These are phyloP conservation scores for Phalacrocorax brasilianus DNA, from an alignment of 2,113 vertebrate genomes.

Conservation along the genomic window DNA sequence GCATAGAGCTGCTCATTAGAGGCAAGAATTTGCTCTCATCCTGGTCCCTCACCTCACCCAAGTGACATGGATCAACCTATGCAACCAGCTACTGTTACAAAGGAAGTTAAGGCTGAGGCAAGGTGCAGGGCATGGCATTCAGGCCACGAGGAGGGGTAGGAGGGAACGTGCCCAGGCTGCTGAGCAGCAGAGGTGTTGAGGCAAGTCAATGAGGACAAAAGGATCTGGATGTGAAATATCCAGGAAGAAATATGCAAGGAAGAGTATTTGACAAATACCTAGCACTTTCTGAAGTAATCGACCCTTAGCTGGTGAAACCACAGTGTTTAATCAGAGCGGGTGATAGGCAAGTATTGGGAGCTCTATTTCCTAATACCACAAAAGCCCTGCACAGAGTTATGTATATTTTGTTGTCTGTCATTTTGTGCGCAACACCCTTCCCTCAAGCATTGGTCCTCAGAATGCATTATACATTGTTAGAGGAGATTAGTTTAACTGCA, in stretches of 20 bases:
- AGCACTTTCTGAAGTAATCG: not conserved
- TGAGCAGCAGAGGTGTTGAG: not conserved
- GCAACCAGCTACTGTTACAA: not conserved
- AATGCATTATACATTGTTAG: not conserved
- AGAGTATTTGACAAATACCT: constrained; percentile 20
- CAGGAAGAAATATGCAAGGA: not conserved
- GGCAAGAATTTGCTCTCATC: not conserved
- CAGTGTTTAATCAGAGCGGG: not conserved
- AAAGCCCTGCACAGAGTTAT: not conserved
- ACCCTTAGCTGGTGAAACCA: constrained; percentile 11
- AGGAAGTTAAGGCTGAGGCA: not conserved
- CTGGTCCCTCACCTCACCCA: not conserved
- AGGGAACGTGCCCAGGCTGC: not conserved
- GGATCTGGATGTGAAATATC: not conserved
- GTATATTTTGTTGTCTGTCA: not conserved
- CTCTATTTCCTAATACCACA: not conserved
- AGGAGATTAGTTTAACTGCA: constrained; percentile 28
- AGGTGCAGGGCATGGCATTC: not conserved
- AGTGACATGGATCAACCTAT: not conserved
- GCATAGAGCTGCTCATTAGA: not conserved
- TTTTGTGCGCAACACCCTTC: not conserved
- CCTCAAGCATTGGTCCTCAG: not conserved
- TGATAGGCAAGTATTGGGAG: not conserved
- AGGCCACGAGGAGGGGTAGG: not conserved
- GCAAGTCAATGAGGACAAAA: not conserved